Evolutionary conservation across 2,113 vertebrate genomes (phyloP), one percentile per base, ranked within the genome.

Genomic region (Ammodramus savannarum): DNA sequence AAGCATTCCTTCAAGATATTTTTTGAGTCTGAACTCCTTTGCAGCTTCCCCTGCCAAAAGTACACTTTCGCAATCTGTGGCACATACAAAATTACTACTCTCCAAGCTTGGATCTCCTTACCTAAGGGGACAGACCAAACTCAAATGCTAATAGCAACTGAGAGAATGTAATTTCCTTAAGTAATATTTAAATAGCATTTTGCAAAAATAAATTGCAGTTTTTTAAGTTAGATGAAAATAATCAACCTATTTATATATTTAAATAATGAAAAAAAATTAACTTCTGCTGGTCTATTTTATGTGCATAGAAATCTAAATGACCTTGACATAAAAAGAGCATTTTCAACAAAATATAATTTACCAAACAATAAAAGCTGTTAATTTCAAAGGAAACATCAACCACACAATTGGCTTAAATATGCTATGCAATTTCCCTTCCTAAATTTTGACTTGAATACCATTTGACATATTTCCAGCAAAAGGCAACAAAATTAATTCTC

Each of bases 401-500:
- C n/a, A 51, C 31, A 17, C 46, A 59, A 69, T 48, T 66, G 75
- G 39, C 36, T 69, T 87, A 66, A 93, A 87, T 16, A 83, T 21
- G 19, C 27, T 7, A 34, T 18, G 71, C 39, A 94, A 88, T 92
- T 97, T 90, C 71, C 83, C 44, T n/a, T 91, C 73, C 80, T 81
- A 74, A 67, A 87, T 96, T 96, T 87, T 95, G 76, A 34, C 92
- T 93, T 83, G 83, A 93, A 88, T 52, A 57, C 72, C 63, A 57
- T 93, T 94, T 96, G 85, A 95, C 79, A 65, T 76, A 75, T 75
- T 97, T 96, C 89, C 97, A 95, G 95, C 59, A 94, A 95, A 96
- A 96, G 34, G 25, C 90, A 97, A 95, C 96, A 97, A 95, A 91
- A 96, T 94, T 97, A 97, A 97, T 96, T 97, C 92, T 90, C 77